phyloP scores from a whole-genome alignment of 2,113 vertebrate genomes.

The Zosterops lateralis region DNA sequence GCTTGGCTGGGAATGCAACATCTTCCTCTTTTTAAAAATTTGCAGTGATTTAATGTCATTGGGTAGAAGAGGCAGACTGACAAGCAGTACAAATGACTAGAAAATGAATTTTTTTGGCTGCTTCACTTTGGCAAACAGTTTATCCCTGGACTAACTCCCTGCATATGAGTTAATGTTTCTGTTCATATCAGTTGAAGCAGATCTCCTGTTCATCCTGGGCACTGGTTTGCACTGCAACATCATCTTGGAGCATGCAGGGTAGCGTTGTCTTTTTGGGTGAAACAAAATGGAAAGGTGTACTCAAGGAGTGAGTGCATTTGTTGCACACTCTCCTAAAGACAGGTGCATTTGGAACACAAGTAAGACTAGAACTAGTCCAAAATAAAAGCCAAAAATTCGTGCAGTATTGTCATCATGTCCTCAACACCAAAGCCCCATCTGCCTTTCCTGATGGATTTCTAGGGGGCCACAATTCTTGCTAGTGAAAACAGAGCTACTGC shows the following conservation, averaged over 20 bases:
- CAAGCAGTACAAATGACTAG: not conserved
- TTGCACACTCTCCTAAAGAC: not conserved
- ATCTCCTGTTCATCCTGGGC: fast-evolving
- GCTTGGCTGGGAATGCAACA: fast-evolving
- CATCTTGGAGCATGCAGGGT: not conserved
- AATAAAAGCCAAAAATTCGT: not conserved
- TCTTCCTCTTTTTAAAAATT: not conserved
- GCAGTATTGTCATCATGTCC: not conserved
- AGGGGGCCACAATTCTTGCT: not conserved
- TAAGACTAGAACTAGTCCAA: not conserved
- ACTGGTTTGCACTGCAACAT: not conserved
- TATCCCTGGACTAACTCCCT: fast-evolving
- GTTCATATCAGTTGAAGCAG: fast-evolving
- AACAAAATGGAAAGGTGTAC: not conserved
- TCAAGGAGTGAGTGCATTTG: not conserved
- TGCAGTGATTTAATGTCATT: not conserved
- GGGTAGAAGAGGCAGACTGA: not conserved
- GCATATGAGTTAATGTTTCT: not conserved
- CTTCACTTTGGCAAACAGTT: not conserved
- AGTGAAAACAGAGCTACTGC: not conserved
- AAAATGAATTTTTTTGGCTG: not conserved
- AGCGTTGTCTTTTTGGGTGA: not conserved
- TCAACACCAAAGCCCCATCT: not conserved
- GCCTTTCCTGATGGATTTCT: not conserved
- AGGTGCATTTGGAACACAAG: not conserved